Base-by-base conservation (phyloP, 2,113 vertebrate genomes). In the Strix uralensis region DNA sequence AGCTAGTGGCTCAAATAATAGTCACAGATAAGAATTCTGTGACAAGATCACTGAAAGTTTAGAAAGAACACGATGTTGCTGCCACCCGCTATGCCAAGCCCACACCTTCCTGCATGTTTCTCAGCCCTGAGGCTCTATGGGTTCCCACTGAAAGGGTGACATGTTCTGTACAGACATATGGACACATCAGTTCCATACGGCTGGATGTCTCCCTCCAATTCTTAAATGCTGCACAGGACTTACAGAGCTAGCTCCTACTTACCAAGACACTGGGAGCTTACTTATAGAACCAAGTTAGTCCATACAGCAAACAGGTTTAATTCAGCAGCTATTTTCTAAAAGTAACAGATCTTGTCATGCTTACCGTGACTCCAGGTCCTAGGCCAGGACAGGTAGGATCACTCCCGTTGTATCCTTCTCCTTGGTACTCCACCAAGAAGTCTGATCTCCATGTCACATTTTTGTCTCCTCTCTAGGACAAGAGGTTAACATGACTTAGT, bases 391-490 rank as follows among this genome's bases (percentile, higher is more conserved):
- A 99, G 21, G 98, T 97, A 11, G 99, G 99, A 96, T 99, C 99
- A 0, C 98, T 98, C 85, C 98, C 96, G 11, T 99, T 98, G 38
- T 97, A 98, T 15, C 99, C 99, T 97, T 99, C 99, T 70, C 99
- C 99, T 95, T 99, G 99, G 65, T 99, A 99, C 81, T 99, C 99
- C 90, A 99, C 98, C 96, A 99, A 97, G 78, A 99, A 90, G 95
- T 99, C 99, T 13, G 99, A 99, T 72, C 99, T 98, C 99, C 99
- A 99, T 0, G 98, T 98, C 96, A 98, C 95, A 38, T 98, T 98
- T 97, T 98, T 98, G 78, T 97, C 97, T 63, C 99, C 99, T 93
- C 93, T 98, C 99, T 99, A 97, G 65, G 67, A 82, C 4, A 65
- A 95, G 88, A 88, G 52, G n/a, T 92, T 81, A 88, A 51, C 46